A percentile compares a stretch with the other conserved stretches of the same genome.
phyloP scores from a whole-genome alignment of 2,797 vertebrate species.

The Champsocephalus gunnari region DNA sequence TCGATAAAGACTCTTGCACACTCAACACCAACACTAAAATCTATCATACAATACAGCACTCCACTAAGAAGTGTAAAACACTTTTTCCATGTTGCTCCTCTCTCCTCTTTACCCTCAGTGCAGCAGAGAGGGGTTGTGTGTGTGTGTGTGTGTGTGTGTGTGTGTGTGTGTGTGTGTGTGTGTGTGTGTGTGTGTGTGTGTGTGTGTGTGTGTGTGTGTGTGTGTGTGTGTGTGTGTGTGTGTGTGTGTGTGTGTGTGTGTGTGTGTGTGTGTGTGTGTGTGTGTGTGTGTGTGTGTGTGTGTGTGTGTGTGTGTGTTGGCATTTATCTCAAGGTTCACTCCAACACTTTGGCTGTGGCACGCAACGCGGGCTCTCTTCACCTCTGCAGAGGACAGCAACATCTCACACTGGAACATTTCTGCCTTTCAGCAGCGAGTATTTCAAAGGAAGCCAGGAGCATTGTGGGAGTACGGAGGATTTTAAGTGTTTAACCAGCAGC shows the following conservation, averaged over 20 bases:
- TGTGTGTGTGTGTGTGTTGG: neutral
- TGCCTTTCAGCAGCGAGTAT: constrained; percentile 28
- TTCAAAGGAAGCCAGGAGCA: constrained; percentile 16
- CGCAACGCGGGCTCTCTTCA: constrained; percentile 30
- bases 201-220: too few species aligned
- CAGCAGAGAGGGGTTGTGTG: constrained; percentile 13
- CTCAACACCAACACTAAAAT: neutral
- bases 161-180: too few species aligned
- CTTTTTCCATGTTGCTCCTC: neutral
- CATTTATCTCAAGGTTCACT: constrained; percentile 50
- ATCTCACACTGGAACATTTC: constrained; percentile 31
- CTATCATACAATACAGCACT: neutral
- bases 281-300: too few species aligned
- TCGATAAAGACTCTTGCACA: too few species aligned
- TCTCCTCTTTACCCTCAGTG: neutral
- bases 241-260: too few species aligned
- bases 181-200: too few species aligned
- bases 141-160: too few species aligned
- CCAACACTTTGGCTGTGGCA: constrained; percentile 37
- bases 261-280: too few species aligned
- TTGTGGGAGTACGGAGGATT: neutral
- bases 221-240: too few species aligned
- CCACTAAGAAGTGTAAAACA: constrained; percentile 2
- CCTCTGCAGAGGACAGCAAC: constrained; percentile 25
- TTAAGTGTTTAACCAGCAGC: constrained; percentile 1